Conservation (phyloP, 2,797 vertebrate species). For the Brachyrhaphis roseni region DNA sequence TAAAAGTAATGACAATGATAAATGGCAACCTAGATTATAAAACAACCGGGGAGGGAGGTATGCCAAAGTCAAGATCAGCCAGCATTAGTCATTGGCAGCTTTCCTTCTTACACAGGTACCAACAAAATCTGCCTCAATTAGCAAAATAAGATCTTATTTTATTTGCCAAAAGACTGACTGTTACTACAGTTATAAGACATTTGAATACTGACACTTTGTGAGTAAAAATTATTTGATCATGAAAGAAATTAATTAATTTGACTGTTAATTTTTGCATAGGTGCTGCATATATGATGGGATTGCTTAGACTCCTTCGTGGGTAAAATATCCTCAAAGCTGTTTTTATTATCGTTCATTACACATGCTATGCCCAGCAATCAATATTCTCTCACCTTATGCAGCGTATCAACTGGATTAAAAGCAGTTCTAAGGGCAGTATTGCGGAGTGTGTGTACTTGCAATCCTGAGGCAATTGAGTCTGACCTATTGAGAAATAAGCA, state of each 20-base stretch:
- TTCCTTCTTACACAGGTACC: slow-evolving; percentile 31
- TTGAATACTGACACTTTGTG: neutral
- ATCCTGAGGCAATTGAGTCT: slow-evolving; percentile 34
- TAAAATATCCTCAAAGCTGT: slow-evolving; percentile 35
- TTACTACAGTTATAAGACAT: slow-evolving; percentile 10
- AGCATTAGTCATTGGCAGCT: slow-evolving; percentile 35
- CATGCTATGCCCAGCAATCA: slow-evolving; percentile 61
- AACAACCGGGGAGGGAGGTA: slow-evolving; percentile 8
- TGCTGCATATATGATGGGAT: neutral
- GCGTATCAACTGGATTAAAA: slow-evolving; percentile 61
- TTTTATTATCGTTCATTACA: slow-evolving; percentile 62
- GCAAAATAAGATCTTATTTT: slow-evolving; percentile 39
- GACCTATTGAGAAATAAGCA: slow-evolving; percentile 29
- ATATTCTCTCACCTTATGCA: slow-evolving; percentile 67
- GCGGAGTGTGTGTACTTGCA: slow-evolving; percentile 40
- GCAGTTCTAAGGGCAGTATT: slow-evolving; percentile 60
- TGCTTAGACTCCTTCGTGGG: neutral
- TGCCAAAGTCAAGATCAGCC: slow-evolving; percentile 31
- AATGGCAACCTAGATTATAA: slow-evolving; percentile 32
- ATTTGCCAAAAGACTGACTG: slow-evolving; percentile 17
- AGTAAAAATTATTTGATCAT: neutral
- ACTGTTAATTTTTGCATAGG: neutral
- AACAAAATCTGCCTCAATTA: slow-evolving; percentile 32
- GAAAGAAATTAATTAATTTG: neutral
- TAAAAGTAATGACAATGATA: slow-evolving; percentile 33